Percentiles rank a stretch among this genome's conserved stretches.
Conservation (phyloP, 2,113 vertebrate species). For the Halichoeres trimaculatus region DNA sequence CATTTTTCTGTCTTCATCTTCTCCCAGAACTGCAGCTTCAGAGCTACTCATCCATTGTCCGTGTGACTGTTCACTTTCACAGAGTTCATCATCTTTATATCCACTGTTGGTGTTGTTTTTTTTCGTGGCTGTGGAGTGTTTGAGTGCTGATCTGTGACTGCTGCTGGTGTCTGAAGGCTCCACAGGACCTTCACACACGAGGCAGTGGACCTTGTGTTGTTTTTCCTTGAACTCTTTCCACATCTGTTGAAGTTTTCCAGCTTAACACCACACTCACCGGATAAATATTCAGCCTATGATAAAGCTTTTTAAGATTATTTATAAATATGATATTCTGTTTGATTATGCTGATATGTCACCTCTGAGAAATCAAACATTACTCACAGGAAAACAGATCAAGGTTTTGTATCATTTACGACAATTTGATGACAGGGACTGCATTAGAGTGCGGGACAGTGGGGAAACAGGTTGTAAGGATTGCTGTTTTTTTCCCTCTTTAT, state of each 20-base stretch:
- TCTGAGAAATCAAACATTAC: constrained; percentile 16
- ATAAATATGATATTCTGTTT: constrained; percentile 14
- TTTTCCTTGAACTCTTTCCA: constrained; percentile 69
- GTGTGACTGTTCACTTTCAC: constrained; percentile 62
- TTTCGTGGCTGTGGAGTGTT: constrained; percentile 54
- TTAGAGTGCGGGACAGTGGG: constrained; percentile 14
- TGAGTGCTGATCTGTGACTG: constrained; percentile 57
- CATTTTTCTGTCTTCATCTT: constrained; percentile 21
- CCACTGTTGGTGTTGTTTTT: constrained; percentile 52
- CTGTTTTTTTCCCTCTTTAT: constrained; percentile 14
- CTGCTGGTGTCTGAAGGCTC: constrained; percentile 74
- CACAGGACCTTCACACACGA: constrained; percentile 74
- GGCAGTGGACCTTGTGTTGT: constrained; percentile 30
- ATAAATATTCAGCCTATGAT: constrained; percentile 6
- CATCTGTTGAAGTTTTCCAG: constrained; percentile 51
- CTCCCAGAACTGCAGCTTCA: constrained; percentile 44
- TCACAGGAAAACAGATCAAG: constrained; percentile 25
- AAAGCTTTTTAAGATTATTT: constrained; percentile 12
- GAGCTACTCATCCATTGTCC: constrained; percentile 46
- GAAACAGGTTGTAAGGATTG: constrained; percentile 9
- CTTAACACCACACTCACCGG: constrained; percentile 38
- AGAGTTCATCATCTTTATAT: constrained; percentile 63
- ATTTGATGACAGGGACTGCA: constrained; percentile 44
- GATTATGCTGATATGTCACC: constrained; percentile 8
- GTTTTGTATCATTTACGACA: constrained; percentile 24